These are phyloP conservation scores for Limnephilus auricula DNA, from an alignment of 2,888 invertebrate species.

Conservation along the genomic window DNA sequence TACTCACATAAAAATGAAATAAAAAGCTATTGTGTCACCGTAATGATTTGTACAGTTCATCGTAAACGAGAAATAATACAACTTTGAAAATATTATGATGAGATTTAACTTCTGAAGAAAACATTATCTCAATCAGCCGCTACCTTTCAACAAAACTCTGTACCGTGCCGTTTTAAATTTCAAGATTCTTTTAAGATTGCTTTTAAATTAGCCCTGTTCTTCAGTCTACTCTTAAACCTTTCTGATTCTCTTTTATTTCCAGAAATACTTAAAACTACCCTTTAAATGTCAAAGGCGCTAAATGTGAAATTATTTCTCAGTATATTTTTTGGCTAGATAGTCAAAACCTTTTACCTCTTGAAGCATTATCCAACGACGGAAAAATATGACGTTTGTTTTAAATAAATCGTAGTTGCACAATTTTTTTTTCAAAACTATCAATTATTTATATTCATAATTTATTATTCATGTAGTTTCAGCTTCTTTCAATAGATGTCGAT, in stretches of 20 bases:
- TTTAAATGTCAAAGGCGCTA: neutral
- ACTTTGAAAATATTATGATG: neutral
- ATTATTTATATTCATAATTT: no score
- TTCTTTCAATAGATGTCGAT: no score
- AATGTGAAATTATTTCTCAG: neutral
- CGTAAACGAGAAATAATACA: neutral
- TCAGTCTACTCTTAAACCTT: neutral
- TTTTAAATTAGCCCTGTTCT: neutral
- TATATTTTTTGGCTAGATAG: neutral
- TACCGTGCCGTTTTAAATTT: neutral
- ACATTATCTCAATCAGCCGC: neutral
- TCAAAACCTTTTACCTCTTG: neutral
- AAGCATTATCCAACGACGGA: neutral
- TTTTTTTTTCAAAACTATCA: no score
- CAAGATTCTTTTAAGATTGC: neutral
- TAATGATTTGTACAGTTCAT: neutral
- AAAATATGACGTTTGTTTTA: neutral
- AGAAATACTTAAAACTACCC: neutral
- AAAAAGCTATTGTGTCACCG: no score
- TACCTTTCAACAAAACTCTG: neutral
- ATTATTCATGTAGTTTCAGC: no score
- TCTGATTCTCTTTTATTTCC: neutral
- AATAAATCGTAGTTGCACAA: neutral
- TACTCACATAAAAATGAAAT: no score
- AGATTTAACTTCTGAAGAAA: neutral